Percentiles rank a stretch among this genome's conserved stretches.
phyloP scores from a whole-genome alignment of 2,797 vertebrate species.

The Pseudocheirus occidentalis region DNA sequence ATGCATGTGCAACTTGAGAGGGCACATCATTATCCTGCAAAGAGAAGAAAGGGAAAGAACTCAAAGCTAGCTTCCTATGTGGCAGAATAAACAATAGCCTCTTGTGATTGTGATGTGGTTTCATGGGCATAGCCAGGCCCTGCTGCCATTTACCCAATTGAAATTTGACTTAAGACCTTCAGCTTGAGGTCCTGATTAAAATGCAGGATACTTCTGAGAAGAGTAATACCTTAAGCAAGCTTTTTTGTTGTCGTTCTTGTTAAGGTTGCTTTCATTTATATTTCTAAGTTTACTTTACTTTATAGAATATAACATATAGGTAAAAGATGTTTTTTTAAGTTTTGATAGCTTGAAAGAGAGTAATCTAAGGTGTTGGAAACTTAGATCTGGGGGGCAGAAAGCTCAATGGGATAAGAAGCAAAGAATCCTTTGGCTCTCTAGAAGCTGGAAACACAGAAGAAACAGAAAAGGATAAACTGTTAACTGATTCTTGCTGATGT shows the following conservation, averaged over 20 bases:
- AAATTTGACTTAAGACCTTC: not conserved
- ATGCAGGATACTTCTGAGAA: not conserved
- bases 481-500: not conserved
- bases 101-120: not conserved
- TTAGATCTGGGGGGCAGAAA: not conserved
- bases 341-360: not conserved
- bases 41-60: not conserved
- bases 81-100: not conserved
- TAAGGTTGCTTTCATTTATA: not conserved
- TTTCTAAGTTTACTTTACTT: not conserved
- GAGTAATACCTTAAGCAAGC: not conserved
- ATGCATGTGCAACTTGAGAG: not conserved
- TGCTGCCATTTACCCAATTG: not conserved
- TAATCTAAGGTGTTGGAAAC: not conserved
- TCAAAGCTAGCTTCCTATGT: not conserved
- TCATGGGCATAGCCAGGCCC: not conserved
- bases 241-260: not conserved
- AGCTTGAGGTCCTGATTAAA: not conserved
- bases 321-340: not conserved
- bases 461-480: not conserved
- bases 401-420: not conserved
- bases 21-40: not conserved
- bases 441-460: not conserved
- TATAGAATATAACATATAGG: not conserved
- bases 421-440: not conserved